phyloP scores from a whole-genome alignment of 2,888 invertebrate genomes.

The Lepetodrilus schrolli region DNA sequence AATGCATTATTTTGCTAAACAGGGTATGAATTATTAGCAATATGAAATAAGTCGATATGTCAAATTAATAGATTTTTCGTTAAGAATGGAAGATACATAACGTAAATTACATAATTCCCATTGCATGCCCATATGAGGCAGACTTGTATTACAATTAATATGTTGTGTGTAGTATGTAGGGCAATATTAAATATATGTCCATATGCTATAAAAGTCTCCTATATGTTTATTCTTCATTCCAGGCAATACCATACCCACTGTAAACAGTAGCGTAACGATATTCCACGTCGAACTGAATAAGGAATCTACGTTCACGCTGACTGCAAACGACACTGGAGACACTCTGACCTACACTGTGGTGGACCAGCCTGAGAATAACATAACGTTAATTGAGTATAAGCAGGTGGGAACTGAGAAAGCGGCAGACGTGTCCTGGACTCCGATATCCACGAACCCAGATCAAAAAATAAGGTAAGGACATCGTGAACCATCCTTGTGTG shows the following conservation, averaged over 20 bases:
- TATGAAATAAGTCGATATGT: no score
- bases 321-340: constrained; percentile 27
- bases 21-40: no score
- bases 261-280: background rate
- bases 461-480: constrained; percentile 4
- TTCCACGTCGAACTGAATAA: constrained; percentile 27
- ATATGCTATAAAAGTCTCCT: background rate
- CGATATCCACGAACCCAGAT: background rate
- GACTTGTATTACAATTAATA: background rate
- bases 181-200: background rate
- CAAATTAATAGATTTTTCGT: background rate
- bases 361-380: background rate
- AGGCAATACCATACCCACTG: constrained; percentile 29
- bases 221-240: background rate
- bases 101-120: no score
- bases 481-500: no score
- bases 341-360: background rate
- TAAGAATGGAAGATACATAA: no score
- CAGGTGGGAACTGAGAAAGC: background rate
- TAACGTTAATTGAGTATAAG: background rate
- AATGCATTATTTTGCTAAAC: no score
- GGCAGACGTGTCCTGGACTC: background rate
- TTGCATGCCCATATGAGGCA: no score
- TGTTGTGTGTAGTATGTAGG: background rate
- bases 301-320: constrained; percentile 1